phyloP scores from a whole-genome alignment of 2,113 vertebrate genomes.

The Otis tarda region DNA sequence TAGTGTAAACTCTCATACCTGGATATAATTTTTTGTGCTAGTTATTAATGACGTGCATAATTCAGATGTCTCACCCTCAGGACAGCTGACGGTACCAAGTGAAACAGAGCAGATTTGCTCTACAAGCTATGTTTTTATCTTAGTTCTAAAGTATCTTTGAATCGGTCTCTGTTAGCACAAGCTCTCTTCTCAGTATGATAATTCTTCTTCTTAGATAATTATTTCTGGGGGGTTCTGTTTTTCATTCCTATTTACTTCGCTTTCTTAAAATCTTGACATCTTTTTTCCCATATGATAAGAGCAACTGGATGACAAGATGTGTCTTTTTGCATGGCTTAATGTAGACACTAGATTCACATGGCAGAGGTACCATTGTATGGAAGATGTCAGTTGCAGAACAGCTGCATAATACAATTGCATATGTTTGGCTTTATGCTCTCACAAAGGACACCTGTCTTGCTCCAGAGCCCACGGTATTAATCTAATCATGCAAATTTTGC shows the following conservation, averaged over 20 bases:
- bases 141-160: background rate
- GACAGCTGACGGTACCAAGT: background rate
- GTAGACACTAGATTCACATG: background rate
- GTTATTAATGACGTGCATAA: background rate
- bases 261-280: background rate
- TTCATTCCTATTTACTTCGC: background rate
- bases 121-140: background rate
- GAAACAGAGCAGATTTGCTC: background rate
- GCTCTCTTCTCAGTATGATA: background rate
- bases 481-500: background rate
- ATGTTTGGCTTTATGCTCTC: background rate
- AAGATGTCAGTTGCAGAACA: background rate
- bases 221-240: background rate
- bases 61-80: background rate
- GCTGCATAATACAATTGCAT: background rate
- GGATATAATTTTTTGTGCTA: background rate
- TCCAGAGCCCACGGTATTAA: background rate
- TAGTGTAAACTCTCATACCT: background rate
- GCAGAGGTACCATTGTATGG: background rate
- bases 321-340: background rate
- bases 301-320: background rate
- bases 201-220: background rate
- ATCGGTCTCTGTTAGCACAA: background rate
- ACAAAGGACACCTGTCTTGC: background rate
- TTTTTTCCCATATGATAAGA: background rate